Evolutionary conservation across 2,797 vertebrate genomes (phyloP).

Genomic region (Delichon dasypus): DNA sequence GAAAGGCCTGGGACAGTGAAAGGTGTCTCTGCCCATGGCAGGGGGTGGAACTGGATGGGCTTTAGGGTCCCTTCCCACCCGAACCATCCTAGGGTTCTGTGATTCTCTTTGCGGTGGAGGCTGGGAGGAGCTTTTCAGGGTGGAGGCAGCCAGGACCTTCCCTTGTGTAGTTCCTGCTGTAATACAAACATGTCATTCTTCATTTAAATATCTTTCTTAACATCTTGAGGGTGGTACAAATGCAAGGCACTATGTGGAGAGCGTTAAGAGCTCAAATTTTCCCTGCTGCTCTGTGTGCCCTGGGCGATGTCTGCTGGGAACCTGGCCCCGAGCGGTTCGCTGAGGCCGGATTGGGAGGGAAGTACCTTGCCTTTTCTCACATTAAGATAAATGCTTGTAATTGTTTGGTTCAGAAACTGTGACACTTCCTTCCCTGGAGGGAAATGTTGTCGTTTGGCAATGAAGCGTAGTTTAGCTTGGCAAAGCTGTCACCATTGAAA

Average conservation of each 20-base stretch:
- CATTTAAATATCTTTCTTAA: background rate
- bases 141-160: background rate
- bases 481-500: background rate
- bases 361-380: background rate
- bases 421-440: background rate
- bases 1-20: accelerated
- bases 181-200: background rate
- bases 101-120: background rate
- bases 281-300: background rate
- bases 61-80: background rate
- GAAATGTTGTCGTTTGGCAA: background rate
- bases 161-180: accelerated
- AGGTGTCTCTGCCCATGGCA: background rate
- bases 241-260: background rate
- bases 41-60: accelerated
- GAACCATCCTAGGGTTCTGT: accelerated
- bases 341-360: background rate
- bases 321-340: accelerated
- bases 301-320: background rate
- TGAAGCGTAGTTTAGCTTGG: background rate
- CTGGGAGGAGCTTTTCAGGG: background rate
- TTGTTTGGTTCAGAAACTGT: background rate
- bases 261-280: background rate
- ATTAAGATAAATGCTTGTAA: background rate
- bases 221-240: background rate